phyloP scores from a whole-genome alignment of 2,888 invertebrate species.

The Macaria liturata region DNA sequence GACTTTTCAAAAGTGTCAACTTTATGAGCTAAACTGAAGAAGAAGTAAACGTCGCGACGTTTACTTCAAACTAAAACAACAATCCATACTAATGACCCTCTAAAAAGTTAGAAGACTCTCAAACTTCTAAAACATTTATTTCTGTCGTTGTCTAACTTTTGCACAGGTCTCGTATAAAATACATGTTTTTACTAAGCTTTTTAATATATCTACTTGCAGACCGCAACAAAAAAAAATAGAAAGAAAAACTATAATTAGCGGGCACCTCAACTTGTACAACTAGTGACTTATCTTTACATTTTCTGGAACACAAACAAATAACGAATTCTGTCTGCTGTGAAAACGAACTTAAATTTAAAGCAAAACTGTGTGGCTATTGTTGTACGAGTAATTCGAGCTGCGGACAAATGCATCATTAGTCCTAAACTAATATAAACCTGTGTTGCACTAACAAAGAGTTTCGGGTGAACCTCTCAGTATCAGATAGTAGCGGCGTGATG shows the following conservation, averaged over 20 bases:
- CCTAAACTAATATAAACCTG: conserved; percentile 72
- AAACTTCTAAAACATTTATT: conserved; percentile 29
- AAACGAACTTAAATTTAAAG: conserved; percentile 38
- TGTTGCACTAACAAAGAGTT: conserved; percentile 61
- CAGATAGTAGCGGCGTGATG: conserved; percentile 35
- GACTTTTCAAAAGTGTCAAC: no score
- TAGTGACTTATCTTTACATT: background rate
- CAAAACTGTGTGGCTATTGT: conserved; percentile 44
- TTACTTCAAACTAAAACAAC: background rate
- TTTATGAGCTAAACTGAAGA: no score
- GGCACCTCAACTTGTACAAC: no score
- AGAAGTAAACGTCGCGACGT: no score
- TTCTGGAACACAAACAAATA: conserved; percentile 13
- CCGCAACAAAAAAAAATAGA: conserved; percentile 10
- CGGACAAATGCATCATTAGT: conserved; percentile 71
- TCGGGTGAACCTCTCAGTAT: conserved; percentile 56
- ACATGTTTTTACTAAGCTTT: conserved; percentile 26
- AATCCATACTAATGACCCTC: conserved; percentile 18
- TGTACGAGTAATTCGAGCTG: conserved; percentile 51
- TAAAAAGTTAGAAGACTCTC: conserved; percentile 18
- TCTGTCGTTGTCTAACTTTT: conserved; percentile 25
- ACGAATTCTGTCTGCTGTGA: conserved; percentile 24
- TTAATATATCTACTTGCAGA: conserved; percentile 29
- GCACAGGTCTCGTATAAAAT: conserved; percentile 17
- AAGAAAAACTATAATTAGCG: no score